Evolutionary conservation across 2,113 vertebrate genomes (phyloP).

Genomic region (Datnioides undecimradiatus): DNA sequence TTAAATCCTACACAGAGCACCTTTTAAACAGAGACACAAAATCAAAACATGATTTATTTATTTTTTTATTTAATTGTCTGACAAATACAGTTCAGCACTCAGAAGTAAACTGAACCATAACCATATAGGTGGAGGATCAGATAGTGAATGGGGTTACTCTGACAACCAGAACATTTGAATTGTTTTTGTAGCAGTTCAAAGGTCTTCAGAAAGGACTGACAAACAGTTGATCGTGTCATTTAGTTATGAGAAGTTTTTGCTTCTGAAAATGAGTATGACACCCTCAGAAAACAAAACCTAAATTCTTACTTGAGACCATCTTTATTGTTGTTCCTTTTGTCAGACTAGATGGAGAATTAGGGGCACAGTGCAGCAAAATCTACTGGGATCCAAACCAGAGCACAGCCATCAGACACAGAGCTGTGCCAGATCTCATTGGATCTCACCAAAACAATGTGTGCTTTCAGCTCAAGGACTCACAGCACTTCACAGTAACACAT

Average conservation of each 20-base stretch:
- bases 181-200: not conserved
- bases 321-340: not conserved
- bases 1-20: too few relatives aligned
- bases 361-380: not conserved
- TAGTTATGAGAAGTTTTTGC: too few relatives aligned
- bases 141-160: too few relatives aligned
- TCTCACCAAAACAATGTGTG: constrained; percentile 23
- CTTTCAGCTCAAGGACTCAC: constrained; percentile 41
- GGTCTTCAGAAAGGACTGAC: not conserved
- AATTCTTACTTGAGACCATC: not conserved
- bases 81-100: too few relatives aligned
- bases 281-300: too few relatives aligned
- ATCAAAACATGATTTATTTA: too few relatives aligned
- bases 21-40: too few relatives aligned
- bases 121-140: not conserved
- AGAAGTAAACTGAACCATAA: not conserved
- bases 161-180: too few relatives aligned
- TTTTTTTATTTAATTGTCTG: too few relatives aligned
- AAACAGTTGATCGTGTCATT: not conserved
- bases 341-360: not conserved
- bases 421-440: constrained; percentile 2
- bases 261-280: not conserved
- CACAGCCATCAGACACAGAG: not conserved
- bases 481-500: constrained; percentile 31
- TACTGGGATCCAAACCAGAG: not conserved